phyloP scores from a whole-genome alignment of 1,140 invertebrate species.

The Belonocnema kinseyi region DNA sequence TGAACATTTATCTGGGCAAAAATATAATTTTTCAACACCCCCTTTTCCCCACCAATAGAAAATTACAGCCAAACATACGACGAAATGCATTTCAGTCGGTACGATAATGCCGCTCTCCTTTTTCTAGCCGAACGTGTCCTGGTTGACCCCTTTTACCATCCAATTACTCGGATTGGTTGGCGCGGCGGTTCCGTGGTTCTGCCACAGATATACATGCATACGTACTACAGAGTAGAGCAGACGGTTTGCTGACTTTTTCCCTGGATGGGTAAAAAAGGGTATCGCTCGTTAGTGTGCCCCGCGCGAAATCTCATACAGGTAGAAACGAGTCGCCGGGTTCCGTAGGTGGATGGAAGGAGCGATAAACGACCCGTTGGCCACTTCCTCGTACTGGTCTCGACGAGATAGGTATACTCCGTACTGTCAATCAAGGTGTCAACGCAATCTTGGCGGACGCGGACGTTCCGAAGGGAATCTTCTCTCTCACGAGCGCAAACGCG shows the following conservation, averaged over 20 bases:
- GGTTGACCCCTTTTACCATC: constrained; percentile 26
- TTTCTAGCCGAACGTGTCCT: constrained; percentile 20
- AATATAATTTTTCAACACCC: no score
- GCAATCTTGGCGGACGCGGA: constrained; percentile 52
- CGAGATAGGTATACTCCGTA: constrained; percentile 45
- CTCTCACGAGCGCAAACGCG: constrained; percentile 41
- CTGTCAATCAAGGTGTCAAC: constrained; percentile 66
- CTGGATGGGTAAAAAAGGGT: background rate
- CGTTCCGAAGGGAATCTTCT: constrained; percentile 37
- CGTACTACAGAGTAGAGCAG: background rate
- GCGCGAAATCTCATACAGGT: constrained; percentile 6
- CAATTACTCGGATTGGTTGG: constrained; percentile 3
- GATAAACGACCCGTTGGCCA: constrained; percentile 32
- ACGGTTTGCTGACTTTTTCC: background rate
- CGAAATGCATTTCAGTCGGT: constrained; percentile 2
- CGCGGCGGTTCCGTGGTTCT: background rate
- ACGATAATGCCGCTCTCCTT: constrained; percentile 25
- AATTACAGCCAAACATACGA: background rate
- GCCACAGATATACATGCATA: background rate
- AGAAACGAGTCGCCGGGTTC: background rate
- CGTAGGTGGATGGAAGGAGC: constrained; percentile 27
- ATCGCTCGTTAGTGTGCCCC: constrained; percentile 21
- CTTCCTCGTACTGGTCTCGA: constrained; percentile 31
- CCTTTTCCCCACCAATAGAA: background rate
- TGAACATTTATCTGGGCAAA: no score